Base-by-base conservation (phyloP, 2,113 vertebrate genomes). In the Scartelaos histophorus region DNA sequence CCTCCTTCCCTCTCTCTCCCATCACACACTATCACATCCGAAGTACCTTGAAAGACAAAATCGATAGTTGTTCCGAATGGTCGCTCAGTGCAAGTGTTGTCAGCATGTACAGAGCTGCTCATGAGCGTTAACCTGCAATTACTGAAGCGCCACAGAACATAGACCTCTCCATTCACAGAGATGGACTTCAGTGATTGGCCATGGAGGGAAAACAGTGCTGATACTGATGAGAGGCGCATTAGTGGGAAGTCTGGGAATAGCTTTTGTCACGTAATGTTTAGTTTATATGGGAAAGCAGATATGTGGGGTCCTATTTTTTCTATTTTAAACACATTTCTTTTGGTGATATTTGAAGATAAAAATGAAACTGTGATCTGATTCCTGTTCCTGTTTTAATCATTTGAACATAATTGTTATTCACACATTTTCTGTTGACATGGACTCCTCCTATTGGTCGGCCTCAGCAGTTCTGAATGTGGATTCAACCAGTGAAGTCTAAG, bases 31-130 rank as follows among this genome's bases (percentile, higher is more conserved):
- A 67, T 77, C 46, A 78, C 60, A 70, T 69, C 61, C 67, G 67
- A 58, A 60, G 64, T 70, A 54, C 72, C 66, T 43, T 45, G 72
- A 46, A 70, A 74, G 67, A 38, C 75, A 82, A 78, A 80, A 90
- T 87, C 85, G 75, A 86, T 87, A 73, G 49, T 38, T 46, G 56
- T 81, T 88, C 66, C 72, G 38, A 13, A 58, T 79, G 74, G 6
- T 43, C 58, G 19, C 70, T 58, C 77, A 38, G 43, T 17, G 51
- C 58, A 1, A 13, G 34, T 67, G 71, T 49, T 43, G 77, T 67
- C 70, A 78, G 12, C 45, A 46, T 13, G 24, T 16, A 34, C 47
- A 67, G 35, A 69, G 67, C 60, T 49, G 60, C 24, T 67, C 73
- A 3, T 13, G 13, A 54, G 54, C 15, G 46, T 46, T 69, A 78